Conservation (phyloP, 2,113 vertebrate genomes). For the Riparia riparia region DNA sequence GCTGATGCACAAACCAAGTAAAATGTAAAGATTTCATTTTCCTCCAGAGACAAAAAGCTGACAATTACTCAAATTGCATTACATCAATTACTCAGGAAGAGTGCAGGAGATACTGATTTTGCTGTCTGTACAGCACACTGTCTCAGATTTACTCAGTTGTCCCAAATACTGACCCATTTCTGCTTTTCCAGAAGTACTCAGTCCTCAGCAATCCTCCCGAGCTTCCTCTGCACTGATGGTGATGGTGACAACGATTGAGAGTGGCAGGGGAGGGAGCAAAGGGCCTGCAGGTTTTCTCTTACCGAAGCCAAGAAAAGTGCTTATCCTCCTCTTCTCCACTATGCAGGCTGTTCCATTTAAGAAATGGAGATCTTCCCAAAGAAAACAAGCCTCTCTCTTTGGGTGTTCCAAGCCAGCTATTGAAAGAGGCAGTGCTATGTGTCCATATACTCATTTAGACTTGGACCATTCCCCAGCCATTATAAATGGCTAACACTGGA, state of each 20-base stretch:
- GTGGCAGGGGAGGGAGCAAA: neutral
- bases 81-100: neutral
- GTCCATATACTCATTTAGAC: neutral
- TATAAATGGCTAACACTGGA: neutral
- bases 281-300: neutral
- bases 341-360: neutral
- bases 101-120: neutral
- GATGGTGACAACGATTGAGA: neutral
- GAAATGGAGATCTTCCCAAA: neutral
- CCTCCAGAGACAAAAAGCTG: neutral
- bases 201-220: neutral
- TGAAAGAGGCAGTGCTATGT: neutral
- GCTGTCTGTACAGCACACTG: neutral
- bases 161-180: constrained; percentile 64
- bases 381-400: neutral
- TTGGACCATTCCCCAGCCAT: neutral
- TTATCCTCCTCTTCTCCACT: neutral
- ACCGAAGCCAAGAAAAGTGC: neutral
- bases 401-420: neutral
- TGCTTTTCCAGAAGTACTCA: neutral
- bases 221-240: neutral
- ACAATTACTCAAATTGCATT: neutral
- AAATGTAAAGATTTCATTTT: neutral
- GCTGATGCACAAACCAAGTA: neutral
- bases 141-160: constrained; percentile 20